Evolutionary conservation across 2,797 vertebrate species (phyloP).

Genomic region (Pachyuromys duprasi): DNA sequence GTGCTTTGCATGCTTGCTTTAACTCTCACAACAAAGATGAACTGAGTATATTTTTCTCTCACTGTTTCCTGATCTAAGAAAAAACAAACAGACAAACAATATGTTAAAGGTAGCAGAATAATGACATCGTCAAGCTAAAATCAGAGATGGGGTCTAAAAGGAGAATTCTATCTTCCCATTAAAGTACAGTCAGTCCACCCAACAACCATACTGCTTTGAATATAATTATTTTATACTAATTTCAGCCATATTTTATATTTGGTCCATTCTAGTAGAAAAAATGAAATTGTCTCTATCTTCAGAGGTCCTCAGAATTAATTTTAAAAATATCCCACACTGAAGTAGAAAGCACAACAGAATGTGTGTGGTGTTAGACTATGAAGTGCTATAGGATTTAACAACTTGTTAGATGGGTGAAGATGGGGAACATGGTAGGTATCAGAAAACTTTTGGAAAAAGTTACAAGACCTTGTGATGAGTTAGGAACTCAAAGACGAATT

Average conservation of each 20-base stretch:
- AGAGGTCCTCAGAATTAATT: conserved; percentile 8
- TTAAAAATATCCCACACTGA: background rate
- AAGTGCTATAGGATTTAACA: background rate
- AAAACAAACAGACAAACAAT: background rate
- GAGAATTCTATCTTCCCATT: background rate
- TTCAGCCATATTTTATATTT: background rate
- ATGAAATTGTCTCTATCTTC: background rate
- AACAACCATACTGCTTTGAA: background rate
- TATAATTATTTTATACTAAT: background rate
- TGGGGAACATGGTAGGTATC: background rate
- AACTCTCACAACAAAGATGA: conserved; percentile 7
- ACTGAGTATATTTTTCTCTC: conserved; percentile 45
- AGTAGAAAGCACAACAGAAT: background rate
- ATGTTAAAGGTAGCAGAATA: background rate
- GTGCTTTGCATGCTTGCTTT: conserved; percentile 63
- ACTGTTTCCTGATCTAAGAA: conserved; percentile 23
- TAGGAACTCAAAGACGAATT: background rate
- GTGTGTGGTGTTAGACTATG: background rate
- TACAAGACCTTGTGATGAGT: background rate
- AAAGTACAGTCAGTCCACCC: background rate
- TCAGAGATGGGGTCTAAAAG: background rate
- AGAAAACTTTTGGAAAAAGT: background rate
- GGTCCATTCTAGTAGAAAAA: background rate
- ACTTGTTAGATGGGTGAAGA: background rate
- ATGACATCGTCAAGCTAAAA: background rate